Evolutionary conservation across 2,888 invertebrate species (phyloP).

Genomic region (Aphidoletes aphidimyza): DNA sequence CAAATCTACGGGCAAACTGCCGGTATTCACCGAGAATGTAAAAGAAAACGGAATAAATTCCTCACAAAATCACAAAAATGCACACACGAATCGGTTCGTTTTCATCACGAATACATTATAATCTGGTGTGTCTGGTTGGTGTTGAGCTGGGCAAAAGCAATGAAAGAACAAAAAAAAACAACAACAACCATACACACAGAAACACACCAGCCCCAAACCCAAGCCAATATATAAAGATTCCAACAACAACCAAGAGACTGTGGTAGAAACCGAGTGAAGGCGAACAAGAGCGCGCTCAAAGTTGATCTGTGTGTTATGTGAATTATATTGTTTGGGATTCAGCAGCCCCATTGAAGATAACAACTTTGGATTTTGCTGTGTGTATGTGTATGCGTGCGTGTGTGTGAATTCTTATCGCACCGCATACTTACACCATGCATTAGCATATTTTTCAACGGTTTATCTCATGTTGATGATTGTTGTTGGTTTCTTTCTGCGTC

Average conservation of each 20-base stretch:
- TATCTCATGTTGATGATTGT: slow-evolving; percentile 52
- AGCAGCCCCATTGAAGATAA: slow-evolving; percentile 43
- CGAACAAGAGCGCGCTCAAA: neutral
- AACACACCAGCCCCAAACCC: no score
- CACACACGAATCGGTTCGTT: slow-evolving; percentile 50
- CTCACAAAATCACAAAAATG: slow-evolving; percentile 48
- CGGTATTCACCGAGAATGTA: neutral
- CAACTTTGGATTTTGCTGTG: slow-evolving; percentile 44
- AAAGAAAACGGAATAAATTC: slow-evolving; percentile 2
- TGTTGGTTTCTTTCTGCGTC: slow-evolving; percentile 9
- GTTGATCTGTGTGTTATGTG: slow-evolving; percentile 49
- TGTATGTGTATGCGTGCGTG: neutral
- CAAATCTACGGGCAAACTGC: neutral
- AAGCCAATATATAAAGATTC: neutral
- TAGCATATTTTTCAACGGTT: slow-evolving; percentile 53
- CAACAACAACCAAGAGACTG: neutral
- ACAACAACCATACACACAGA: no score
- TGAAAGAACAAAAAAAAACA: no score
- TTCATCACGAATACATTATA: slow-evolving; percentile 28
- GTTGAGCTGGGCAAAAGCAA: no score
- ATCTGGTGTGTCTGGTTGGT: slow-evolving; percentile 35
- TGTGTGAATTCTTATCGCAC: slow-evolving; percentile 40
- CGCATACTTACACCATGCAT: slow-evolving; percentile 41
- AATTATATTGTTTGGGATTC: slow-evolving; percentile 44
- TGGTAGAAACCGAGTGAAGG: neutral